phyloP scores from a whole-genome alignment of 2,797 vertebrate species.

The Gobionotothen gibberifrons region DNA sequence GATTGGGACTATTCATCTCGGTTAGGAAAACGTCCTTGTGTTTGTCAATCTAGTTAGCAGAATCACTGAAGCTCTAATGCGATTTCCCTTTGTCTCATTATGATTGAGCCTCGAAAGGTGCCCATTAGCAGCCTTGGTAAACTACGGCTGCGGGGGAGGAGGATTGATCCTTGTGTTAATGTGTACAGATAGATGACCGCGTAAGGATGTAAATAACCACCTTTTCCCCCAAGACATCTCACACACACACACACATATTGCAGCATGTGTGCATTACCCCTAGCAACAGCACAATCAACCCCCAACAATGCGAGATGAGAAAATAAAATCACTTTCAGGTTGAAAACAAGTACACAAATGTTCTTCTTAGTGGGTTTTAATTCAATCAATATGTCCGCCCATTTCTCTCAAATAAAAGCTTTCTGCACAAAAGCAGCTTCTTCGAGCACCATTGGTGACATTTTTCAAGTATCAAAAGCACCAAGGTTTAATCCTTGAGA shows the following conservation, averaged over 20 bases:
- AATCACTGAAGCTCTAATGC: constrained; percentile 73
- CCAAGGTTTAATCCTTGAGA: constrained; percentile 45
- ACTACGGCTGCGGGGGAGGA: constrained; percentile 77
- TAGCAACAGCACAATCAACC: constrained; percentile 73
- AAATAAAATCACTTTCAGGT: constrained; percentile 23
- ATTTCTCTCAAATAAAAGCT: constrained; percentile 10
- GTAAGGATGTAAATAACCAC: constrained; percentile 71
- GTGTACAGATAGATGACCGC: constrained; percentile 75
- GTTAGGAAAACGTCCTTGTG: constrained; percentile 75
- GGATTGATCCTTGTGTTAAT: constrained; percentile 77
- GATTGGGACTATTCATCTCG: constrained; percentile 76
- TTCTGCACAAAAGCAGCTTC: constrained; percentile 28
- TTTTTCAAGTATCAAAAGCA: constrained; percentile 25
- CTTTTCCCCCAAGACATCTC: constrained; percentile 3
- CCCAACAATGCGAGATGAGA: constrained; percentile 48
- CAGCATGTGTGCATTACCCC: constrained; percentile 11
- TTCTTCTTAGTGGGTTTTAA: constrained; percentile 23
- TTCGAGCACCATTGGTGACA: background rate
- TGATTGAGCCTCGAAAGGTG: constrained; percentile 79
- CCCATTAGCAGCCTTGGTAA: constrained; percentile 75
- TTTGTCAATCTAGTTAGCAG: constrained; percentile 76
- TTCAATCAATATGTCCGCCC: constrained; percentile 6
- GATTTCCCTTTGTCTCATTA: constrained; percentile 81
- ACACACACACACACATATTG: constrained; percentile 5
- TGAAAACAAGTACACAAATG: constrained; percentile 17